Percentiles rank a stretch among this genome's conserved stretches.
Evolutionary conservation across 2,113 vertebrate genomes (phyloP).

Genomic region (Rissa tridactyla): DNA sequence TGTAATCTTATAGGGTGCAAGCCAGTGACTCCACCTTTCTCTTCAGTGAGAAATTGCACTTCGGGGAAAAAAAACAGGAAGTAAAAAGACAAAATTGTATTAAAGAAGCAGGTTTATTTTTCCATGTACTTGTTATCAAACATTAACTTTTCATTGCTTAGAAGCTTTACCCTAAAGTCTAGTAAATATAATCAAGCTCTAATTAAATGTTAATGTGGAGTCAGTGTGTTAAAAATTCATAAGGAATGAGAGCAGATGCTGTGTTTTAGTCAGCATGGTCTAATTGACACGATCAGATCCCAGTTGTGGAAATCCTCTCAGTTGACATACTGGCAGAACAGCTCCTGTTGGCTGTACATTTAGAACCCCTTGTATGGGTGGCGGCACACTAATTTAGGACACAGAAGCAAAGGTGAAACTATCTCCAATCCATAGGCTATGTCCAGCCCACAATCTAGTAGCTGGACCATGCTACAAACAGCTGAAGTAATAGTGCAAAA

Average conservation of each 20-base stretch:
- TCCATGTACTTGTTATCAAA: background rate
- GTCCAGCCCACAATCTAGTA: background rate
- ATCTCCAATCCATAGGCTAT: background rate
- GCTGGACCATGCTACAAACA: background rate
- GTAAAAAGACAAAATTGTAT: background rate
- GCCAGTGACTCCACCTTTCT: background rate
- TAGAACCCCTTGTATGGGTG: background rate
- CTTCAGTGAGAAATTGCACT: background rate
- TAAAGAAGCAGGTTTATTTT: background rate
- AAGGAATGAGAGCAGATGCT: background rate
- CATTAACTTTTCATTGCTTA: constrained; percentile 10
- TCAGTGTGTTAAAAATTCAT: constrained; percentile 33
- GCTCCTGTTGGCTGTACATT: background rate
- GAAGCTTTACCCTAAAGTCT: constrained; percentile 2
- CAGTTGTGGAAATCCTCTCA: background rate
- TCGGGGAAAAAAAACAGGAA: background rate
- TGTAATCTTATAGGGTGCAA: background rate
- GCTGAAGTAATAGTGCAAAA: background rate
- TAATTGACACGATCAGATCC: background rate
- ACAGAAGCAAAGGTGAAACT: background rate
- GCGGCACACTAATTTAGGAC: background rate
- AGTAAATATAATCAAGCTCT: constrained; percentile 43
- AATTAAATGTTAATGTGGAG: constrained; percentile 48
- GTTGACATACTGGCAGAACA: background rate
- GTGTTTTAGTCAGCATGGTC: background rate